Evolutionary conservation across 2,113 vertebrate species (phyloP).

Genomic region (Dunckerocampus dactyliophorus): DNA sequence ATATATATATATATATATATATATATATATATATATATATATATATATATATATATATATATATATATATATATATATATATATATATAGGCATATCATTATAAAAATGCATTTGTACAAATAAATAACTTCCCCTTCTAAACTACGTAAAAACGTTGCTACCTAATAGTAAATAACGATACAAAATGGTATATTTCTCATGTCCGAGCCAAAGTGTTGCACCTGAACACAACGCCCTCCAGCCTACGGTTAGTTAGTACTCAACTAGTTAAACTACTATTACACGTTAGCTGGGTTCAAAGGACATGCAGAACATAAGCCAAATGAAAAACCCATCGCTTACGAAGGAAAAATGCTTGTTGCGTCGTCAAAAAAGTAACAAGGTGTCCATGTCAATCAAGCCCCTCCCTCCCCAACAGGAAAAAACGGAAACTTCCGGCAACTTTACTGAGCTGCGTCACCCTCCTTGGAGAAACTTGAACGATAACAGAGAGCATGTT

Average conservation of each 20-base stretch:
- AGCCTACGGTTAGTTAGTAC: background rate
- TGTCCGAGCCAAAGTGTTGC: background rate
- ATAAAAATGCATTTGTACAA: background rate
- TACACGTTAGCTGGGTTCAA: background rate
- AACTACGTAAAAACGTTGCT: background rate
- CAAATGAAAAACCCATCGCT: too few species aligned
- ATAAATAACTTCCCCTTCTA: background rate
- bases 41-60: constrained; percentile 3
- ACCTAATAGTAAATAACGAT: too few species aligned
- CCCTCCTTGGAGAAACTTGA: too few species aligned
- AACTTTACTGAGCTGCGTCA: background rate
- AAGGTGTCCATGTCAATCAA: background rate
- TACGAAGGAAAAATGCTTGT: too few species aligned
- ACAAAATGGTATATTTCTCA: background rate
- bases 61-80: background rate
- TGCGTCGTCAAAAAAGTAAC: too few species aligned
- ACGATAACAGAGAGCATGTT: constrained; percentile 21
- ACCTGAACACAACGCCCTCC: background rate
- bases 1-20: background rate
- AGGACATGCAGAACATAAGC: background rate
- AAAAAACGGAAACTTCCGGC: constrained; percentile 29
- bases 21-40: constrained; percentile 1
- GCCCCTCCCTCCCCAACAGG: constrained; percentile 39
- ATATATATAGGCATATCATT: background rate
- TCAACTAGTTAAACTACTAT: too few species aligned